A percentile compares a stretch with the other conserved stretches of the same genome.
These are phyloP conservation scores for Brienomyrus brachyistius DNA, from an alignment of 2,113 vertebrate species.

Conservation along the genomic window DNA sequence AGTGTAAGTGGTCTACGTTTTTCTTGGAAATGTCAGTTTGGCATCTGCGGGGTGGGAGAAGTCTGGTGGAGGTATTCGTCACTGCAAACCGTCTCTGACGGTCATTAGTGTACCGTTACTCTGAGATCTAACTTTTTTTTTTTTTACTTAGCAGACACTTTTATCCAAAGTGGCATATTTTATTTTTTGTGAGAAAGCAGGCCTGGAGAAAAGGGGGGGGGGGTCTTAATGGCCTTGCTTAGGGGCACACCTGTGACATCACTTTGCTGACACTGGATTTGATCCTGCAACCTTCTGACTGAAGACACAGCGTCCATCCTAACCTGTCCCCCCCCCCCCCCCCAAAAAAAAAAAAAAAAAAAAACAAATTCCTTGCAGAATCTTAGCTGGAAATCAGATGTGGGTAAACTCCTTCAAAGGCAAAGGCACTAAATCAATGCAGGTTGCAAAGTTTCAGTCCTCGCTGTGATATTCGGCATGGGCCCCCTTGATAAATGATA, in stretches of 20 bases:
- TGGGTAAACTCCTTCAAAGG: slow-evolving; percentile 68
- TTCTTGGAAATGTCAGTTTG: slow-evolving; percentile 1
- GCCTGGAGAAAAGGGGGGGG: not conserved
- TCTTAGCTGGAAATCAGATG: slow-evolving; percentile 64
- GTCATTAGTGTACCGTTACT: not conserved
- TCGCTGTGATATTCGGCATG: not conserved
- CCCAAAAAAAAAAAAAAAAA: too few species aligned
- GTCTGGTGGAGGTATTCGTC: not conserved
- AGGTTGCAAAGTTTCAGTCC: not conserved
- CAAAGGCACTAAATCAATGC: slow-evolving; percentile 49
- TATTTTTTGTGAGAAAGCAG: not conserved
- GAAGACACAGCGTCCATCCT: not conserved
- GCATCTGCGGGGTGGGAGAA: not conserved
- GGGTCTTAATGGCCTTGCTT: not conserved
- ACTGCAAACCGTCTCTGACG: not conserved
- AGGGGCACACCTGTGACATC: not conserved
- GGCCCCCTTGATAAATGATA: not conserved
- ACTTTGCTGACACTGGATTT: not conserved
- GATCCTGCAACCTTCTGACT: not conserved
- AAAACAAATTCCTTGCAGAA: not conserved
- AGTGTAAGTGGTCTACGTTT: not conserved
- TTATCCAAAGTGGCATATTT: not conserved
- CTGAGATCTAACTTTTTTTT: not conserved
- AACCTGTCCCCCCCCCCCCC: not conserved
- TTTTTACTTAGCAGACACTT: not conserved